Base-by-base conservation (phyloP, 2,888 invertebrate species). In the Monopis laevigella region DNA sequence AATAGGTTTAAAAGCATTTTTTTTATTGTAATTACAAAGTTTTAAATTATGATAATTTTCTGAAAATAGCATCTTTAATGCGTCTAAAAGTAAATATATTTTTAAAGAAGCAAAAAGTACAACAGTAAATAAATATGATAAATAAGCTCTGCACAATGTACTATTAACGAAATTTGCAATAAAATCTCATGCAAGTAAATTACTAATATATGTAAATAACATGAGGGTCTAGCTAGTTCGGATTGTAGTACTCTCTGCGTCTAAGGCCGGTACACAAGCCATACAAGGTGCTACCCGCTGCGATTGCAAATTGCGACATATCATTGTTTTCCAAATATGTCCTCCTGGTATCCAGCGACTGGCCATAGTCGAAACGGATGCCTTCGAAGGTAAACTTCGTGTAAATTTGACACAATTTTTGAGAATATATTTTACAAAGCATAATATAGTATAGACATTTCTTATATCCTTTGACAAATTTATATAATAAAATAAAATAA, bases 291-390 rank as follows among this genome's bases (percentile, higher is more conserved):
- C 51, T 46, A 54, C 65, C 58, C 69, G 71, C 65, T 61, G 59
- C 51, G 63, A 55, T 71, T 74, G 77, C 78, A 77, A 77, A 77
- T 77, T 77, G 74, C 66, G 47, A 77, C 78, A 77, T 59, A 58
- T 59, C 67, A 75, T 77, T 77, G 77, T 77, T 66, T 61, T 49
- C 57, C 55, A 53, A 55, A 57, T 56, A 59, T 56, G 58, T 48
- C 47, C 55, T 47, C 36, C 36, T 36, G 19, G 36, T 36, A 36
- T 17, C n/a, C 17, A 8, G 30, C 12, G 11, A 3, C 12, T 11
- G 17, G 11, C 36, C n/a, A 12, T 24, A 39, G 14, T 39, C 21
- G 39, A 24, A n/a, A 21, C 10, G n/a, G n/a, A n/a, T n/a, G n/a
- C n/a, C n/a, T n/a, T n/a, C n/a, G n/a, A n/a, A n/a, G n/a, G n/a